A percentile compares a stretch with the other conserved stretches of the same genome.
phyloP scores from a whole-genome alignment of 1,140 invertebrate species.

The Plectrocnemia conspersa region DNA sequence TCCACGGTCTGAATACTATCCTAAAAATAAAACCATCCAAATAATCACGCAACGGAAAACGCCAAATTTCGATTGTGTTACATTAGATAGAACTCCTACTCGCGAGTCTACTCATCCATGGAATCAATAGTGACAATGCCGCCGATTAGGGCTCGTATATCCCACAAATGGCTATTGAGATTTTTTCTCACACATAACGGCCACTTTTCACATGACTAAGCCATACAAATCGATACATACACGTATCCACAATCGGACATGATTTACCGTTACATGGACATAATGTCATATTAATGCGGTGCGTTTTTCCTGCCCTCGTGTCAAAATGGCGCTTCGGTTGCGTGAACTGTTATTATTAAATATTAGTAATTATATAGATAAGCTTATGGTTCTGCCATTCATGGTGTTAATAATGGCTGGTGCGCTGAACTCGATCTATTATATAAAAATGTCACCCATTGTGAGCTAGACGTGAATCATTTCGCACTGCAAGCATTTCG shows the following conservation, averaged over 20 bases:
- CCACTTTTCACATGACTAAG: constrained; percentile 22
- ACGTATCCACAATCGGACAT: constrained; percentile 22
- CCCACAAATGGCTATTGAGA: constrained; percentile 1
- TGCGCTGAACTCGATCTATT: too few species aligned
- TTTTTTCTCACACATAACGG: constrained; percentile 31
- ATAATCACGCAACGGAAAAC: too few species aligned
- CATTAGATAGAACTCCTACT: too few species aligned
- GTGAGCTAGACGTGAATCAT: too few species aligned
- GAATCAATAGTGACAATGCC: not conserved
- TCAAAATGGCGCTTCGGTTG: constrained; percentile 20
- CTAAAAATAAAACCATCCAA: too few species aligned
- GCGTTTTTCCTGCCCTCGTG: constrained; percentile 8
- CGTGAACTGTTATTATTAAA: constrained; percentile 23
- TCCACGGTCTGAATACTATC: too few species aligned
- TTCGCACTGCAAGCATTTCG: too few species aligned
- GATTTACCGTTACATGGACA: not conserved
- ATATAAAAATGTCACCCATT: too few species aligned
- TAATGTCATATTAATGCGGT: not conserved
- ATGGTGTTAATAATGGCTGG: too few species aligned
- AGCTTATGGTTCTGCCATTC: too few species aligned
- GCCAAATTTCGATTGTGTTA: too few species aligned
- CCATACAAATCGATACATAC: constrained; percentile 28
- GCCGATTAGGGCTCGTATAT: not conserved
- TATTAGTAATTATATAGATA: constrained; percentile 16
- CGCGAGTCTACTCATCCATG: constrained; percentile 1